Conservation (phyloP, 2,797 vertebrate species). For the Cryptoprocta ferox region DNA sequence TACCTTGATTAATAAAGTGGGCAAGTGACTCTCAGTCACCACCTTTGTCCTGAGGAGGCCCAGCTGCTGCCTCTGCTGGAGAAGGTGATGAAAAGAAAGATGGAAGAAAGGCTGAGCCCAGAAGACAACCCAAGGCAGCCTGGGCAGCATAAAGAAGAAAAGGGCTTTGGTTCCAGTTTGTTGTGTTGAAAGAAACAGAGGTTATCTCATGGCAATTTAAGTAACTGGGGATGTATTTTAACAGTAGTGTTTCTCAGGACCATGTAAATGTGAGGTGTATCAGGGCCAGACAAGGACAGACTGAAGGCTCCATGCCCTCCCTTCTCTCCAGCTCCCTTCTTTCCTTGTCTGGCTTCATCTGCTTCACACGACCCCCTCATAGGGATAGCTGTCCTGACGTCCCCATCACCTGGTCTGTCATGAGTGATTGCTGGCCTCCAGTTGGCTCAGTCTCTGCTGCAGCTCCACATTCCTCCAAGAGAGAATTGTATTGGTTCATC, state of each 20-base stretch:
- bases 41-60: neutral
- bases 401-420: neutral
- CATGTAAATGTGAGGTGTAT: neutral
- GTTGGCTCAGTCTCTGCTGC: neutral
- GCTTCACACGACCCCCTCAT: neutral
- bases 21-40: neutral
- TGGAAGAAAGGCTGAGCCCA: neutral
- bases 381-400: neutral
- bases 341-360: neutral
- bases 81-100: neutral
- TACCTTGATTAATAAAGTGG: neutral
- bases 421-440: neutral
- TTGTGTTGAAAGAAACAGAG: conserved; percentile 47
- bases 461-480: neutral
- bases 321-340: neutral
- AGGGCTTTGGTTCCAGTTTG: neutral
- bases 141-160: neutral
- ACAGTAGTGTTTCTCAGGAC: neutral
- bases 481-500: neutral
- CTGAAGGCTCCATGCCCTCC: neutral
- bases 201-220: neutral
- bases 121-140: neutral
- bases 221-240: conserved; percentile 1
- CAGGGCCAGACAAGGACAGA: neutral
- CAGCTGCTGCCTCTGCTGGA: neutral